Base-by-base conservation (phyloP, 2,888 invertebrate genomes). In the Ormyrus thymus region DNA sequence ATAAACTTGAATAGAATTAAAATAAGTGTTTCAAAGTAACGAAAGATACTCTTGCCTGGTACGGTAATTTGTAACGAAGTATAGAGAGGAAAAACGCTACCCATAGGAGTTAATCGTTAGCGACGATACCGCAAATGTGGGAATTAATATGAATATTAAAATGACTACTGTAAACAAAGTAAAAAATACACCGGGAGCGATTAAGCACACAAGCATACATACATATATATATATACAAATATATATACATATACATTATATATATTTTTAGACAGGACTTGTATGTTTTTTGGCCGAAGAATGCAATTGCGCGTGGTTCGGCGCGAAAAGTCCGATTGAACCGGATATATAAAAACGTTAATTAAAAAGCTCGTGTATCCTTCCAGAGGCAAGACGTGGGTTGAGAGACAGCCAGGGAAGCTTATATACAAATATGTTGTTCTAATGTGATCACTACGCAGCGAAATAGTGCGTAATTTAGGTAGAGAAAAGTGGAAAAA, bases 241-340 rank as follows among this genome's bases (percentile, higher is more conserved):
- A 83, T 74, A 81, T 82, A 78, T 74, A 80, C 66, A 81, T 62
- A 84, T 76, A 83, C 80, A 84, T 81, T 83, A 83, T 83, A 86
- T 86, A 87, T 87, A 86, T 86, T 85, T 86, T 86, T 84, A 85
- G 85, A 85, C 83, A 86, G 81, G 83, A 85, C 81, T 87, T 84
- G 84, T 86, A 84, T 85, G 84, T 84, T 84, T 83, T 81, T 84
- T 85, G 83, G 83, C 81, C 82, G 78, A 83, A 81, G 65, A 81
- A 78, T 78, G 73, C 78, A 72, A 80, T 75, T 70, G 68, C 58
- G 76, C 68, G 80, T 80, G 78, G 78, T 72, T 81, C 77, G 65
- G 65, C 81, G 75, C 56, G 46, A 11, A 72, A 73, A 78, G 78
- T 81, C 79, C 71, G 66, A 76, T 55, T 29, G 56, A 51, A 65